Percentiles rank a stretch among this genome's conserved stretches.
Conservation (phyloP, 2,113 vertebrate genomes). For the Taxidea taxus region DNA sequence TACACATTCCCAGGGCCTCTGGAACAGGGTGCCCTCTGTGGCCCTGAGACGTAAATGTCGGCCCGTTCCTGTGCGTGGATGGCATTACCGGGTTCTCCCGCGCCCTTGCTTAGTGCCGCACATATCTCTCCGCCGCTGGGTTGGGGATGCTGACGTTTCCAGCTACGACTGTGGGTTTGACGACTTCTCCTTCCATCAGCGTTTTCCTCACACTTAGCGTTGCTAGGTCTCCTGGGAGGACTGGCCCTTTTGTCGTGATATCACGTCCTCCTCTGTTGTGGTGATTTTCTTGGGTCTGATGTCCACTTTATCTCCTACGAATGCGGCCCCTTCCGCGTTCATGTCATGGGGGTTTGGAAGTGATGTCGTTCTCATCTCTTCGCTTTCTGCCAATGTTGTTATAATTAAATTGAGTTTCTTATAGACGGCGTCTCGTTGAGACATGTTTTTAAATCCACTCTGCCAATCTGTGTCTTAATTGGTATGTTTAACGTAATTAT, state of each 20-base stretch:
- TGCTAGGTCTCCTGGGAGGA: background rate
- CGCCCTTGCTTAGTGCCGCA: background rate
- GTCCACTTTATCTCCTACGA: background rate
- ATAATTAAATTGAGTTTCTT: background rate
- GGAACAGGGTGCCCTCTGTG: background rate
- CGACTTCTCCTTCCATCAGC: background rate
- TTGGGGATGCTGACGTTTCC: background rate
- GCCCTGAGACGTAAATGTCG: too few species aligned
- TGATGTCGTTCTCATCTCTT: background rate
- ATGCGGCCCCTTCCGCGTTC: background rate
- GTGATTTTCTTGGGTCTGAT: background rate
- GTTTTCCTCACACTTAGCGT: background rate
- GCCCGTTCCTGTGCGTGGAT: background rate
- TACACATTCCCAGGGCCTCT: too few species aligned
- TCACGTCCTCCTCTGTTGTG: background rate
- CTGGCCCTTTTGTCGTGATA: background rate
- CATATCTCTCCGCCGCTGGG: too few species aligned
- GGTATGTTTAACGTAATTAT: background rate
- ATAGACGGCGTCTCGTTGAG: background rate
- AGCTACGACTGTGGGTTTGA: too few species aligned
- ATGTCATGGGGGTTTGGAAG: background rate
- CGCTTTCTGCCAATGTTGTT: background rate
- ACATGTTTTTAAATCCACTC: background rate
- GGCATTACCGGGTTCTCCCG: rapidly evolving
- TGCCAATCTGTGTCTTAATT: background rate